Percentiles rank a stretch among this genome's conserved stretches.
These are phyloP conservation scores for Platalea minor DNA, from an alignment of 2,797 vertebrate genomes.

Conservation along the genomic window DNA sequence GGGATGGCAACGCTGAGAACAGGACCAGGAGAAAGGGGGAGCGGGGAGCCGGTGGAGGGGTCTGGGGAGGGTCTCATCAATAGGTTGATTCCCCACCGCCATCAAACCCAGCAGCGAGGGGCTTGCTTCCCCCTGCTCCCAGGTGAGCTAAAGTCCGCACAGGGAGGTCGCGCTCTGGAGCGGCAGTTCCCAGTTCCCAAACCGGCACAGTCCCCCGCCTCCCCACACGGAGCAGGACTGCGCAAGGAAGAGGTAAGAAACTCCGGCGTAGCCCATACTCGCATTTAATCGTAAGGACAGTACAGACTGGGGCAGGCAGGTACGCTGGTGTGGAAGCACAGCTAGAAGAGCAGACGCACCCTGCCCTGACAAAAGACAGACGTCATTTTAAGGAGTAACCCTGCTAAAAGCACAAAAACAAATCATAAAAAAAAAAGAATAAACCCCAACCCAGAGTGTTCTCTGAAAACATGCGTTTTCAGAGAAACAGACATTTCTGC, in stretches of 20 bases:
- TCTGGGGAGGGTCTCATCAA: not conserved
- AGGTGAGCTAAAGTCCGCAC: not conserved
- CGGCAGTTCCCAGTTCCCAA: not conserved
- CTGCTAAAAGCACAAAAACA: slow-evolving; percentile 21
- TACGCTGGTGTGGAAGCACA: slow-evolving; percentile 29
- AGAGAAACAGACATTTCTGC: not conserved
- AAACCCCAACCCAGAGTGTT: not conserved
- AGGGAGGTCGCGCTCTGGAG: not conserved
- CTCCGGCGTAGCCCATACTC: slow-evolving; percentile 12
- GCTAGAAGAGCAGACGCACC: slow-evolving; percentile 17
- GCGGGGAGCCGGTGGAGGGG: not conserved
- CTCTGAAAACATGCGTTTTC: not conserved
- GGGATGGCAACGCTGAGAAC: not conserved
- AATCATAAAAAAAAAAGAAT: not conserved
- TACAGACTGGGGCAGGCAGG: slow-evolving; percentile 21
- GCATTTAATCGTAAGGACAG: slow-evolving; percentile 45
- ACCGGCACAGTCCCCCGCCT: not conserved
- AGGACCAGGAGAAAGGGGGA: not conserved
- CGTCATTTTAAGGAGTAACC: not conserved
- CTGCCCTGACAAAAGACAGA: slow-evolving; percentile 18
- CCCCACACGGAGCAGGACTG: not conserved
- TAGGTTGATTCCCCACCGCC: not conserved
- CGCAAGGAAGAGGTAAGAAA: slow-evolving; percentile 13
- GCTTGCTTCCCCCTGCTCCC: not conserved
- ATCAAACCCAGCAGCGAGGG: not conserved